Conservation (phyloP, 2,113 vertebrate genomes). For the Talpa occidentalis region DNA sequence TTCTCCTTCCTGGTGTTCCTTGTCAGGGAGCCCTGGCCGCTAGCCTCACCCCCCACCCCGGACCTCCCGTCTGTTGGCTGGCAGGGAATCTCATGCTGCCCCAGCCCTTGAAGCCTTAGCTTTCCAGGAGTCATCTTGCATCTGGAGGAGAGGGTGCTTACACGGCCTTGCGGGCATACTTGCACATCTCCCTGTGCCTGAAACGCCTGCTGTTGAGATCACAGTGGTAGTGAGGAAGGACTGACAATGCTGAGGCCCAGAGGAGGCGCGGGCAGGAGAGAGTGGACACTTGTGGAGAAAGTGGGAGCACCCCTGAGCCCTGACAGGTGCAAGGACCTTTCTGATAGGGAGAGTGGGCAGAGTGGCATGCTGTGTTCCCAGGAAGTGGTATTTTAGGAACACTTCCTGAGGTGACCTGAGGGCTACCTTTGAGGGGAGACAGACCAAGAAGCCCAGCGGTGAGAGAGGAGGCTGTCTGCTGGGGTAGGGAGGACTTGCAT, state of each 20-base stretch:
- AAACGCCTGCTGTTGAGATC: too few species aligned
- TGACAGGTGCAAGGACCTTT: neutral
- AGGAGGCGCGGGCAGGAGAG: neutral
- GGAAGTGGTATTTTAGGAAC: neutral
- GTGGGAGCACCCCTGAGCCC: neutral
- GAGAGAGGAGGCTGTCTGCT: too few species aligned
- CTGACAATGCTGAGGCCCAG: too few species aligned
- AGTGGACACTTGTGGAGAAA: neutral
- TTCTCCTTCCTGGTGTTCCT: too few species aligned
- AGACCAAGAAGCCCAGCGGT: too few species aligned
- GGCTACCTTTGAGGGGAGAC: too few species aligned
- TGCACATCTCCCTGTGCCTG: neutral
- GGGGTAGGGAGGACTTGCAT: too few species aligned
- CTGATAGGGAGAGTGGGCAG: neutral
- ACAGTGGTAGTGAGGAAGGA: too few species aligned
- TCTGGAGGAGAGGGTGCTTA: neutral
- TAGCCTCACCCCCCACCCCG: rapidly evolving
- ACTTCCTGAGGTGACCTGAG: neutral
- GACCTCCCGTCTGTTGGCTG: neutral
- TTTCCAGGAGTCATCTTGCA: neutral
- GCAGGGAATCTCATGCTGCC: too few species aligned
- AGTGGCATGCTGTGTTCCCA: neutral
- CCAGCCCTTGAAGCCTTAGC: neutral
- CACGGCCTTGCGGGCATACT: neutral
- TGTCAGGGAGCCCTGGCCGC: too few species aligned